phyloP scores from a whole-genome alignment of 35 echinoderm and acorn worm species.

The Stichopus chloronotus region DNA sequence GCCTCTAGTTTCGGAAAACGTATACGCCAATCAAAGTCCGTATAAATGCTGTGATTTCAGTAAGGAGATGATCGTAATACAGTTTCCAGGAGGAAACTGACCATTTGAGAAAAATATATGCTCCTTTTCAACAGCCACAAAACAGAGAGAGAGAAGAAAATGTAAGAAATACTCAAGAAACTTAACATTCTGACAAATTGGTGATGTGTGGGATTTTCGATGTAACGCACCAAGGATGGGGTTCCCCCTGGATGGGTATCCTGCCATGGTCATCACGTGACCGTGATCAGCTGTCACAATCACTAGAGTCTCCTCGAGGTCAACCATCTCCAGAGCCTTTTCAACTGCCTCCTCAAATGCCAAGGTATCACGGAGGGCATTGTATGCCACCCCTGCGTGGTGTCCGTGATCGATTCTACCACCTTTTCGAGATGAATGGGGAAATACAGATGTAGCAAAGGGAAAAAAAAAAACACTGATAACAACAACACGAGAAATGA shows the following conservation, averaged over 20 bases:
- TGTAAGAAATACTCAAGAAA: no score
- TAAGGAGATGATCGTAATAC: no score
- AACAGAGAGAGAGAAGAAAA: no score
- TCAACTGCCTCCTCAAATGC: conserved; percentile 83
- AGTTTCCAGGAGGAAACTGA: no score
- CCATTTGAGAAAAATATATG: no score
- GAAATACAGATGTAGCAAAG: background rate
- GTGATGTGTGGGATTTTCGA: no score
- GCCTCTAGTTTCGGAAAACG: no score
- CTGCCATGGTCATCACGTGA: conserved; percentile 79
- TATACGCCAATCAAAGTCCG: no score
- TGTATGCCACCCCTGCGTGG: conserved; percentile 69
- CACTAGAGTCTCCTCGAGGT: conserved; percentile 73
- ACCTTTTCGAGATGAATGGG: conserved; percentile 13
- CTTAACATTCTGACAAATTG: no score
- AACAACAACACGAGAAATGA: background rate
- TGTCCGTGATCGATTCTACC: conserved; percentile 91
- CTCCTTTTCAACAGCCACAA: no score
- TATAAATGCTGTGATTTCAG: no score
- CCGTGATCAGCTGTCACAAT: conserved; percentile 94
- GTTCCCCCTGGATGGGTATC: conserved; percentile 83
- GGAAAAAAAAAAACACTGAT: background rate
- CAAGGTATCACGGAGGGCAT: conserved; percentile 78
- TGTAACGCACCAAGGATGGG: conserved; percentile 80
- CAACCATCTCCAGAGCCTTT: conserved; percentile 62